These are phyloP conservation scores for Tor tambroides DNA, from an alignment of 2,113 vertebrate genomes.

Conservation along the genomic window DNA sequence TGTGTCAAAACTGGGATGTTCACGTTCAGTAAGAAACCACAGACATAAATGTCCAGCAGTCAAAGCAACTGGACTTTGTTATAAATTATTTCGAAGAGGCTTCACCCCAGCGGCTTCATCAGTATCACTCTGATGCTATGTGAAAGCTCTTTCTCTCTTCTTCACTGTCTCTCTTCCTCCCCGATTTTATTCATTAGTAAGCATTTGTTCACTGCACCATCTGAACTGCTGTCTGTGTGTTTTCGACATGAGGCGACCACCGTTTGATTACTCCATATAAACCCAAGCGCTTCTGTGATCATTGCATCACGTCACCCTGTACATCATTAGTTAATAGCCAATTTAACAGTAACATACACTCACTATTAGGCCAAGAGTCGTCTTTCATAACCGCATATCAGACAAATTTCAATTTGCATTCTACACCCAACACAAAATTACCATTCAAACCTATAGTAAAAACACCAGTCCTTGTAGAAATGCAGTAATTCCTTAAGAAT, in stretches of 20 bases:
- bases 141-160: slow-evolving; percentile 28
- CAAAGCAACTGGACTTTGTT: slow-evolving; percentile 9
- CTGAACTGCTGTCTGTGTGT: slow-evolving; percentile 66
- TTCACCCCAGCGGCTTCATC: not conserved
- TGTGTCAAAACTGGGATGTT: slow-evolving; percentile 9
- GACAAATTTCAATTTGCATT: not conserved
- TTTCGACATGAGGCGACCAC: slow-evolving; percentile 42
- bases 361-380: not conserved
- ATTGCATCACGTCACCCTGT: not conserved
- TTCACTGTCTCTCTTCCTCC: slow-evolving; percentile 31
- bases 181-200: slow-evolving; percentile 69
- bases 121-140: slow-evolving; percentile 16
- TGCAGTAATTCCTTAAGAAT: not conserved
- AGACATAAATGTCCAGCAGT: not conserved
- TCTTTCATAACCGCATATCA: not conserved
- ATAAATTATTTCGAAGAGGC: not conserved
- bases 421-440: not conserved
- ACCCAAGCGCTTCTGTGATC: slow-evolving; percentile 8
- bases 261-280: slow-evolving; percentile 43
- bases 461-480: not conserved
- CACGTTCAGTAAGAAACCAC: not conserved
- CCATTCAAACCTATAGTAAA: not conserved
- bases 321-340: not conserved
- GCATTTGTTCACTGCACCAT: slow-evolving; percentile 73
- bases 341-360: slow-evolving; percentile 3